These are phyloP conservation scores for Podiceps cristatus DNA, from an alignment of 2,113 vertebrate species.

Conservation along the genomic window DNA sequence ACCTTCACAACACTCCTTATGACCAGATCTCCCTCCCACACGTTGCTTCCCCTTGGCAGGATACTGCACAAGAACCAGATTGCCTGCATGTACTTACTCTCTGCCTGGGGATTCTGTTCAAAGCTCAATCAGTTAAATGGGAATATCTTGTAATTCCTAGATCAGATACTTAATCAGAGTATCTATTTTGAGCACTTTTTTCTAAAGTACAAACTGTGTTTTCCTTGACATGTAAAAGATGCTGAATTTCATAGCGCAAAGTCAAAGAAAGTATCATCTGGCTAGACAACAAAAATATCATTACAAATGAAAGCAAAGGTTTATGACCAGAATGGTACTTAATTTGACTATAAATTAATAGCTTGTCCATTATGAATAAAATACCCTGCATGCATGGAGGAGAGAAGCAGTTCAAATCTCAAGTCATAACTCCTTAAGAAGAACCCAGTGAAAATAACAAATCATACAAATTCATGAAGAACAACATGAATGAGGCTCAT, in stretches of 20 bases:
- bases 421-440: background rate
- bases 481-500: background rate
- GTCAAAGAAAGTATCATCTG: background rate
- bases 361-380: constrained; percentile 18
- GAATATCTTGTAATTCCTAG: background rate
- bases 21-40: background rate
- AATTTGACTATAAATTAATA: constrained; percentile 38
- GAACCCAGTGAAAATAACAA: background rate
- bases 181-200: background rate
- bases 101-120: background rate
- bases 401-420: background rate
- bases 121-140: background rate
- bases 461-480: background rate
- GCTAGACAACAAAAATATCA: constrained; percentile 14
- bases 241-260: background rate
- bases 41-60: background rate
- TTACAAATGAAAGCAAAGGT: constrained; percentile 21
- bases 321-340: background rate
- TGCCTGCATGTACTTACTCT: background rate
- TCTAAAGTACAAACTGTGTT: background rate
- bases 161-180: background rate
- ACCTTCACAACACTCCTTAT: background rate
- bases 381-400: background rate
- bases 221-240: background rate
- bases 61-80: background rate